Conservation (phyloP, 2,797 vertebrate species). For the Poeciliopsis gracilis region DNA sequence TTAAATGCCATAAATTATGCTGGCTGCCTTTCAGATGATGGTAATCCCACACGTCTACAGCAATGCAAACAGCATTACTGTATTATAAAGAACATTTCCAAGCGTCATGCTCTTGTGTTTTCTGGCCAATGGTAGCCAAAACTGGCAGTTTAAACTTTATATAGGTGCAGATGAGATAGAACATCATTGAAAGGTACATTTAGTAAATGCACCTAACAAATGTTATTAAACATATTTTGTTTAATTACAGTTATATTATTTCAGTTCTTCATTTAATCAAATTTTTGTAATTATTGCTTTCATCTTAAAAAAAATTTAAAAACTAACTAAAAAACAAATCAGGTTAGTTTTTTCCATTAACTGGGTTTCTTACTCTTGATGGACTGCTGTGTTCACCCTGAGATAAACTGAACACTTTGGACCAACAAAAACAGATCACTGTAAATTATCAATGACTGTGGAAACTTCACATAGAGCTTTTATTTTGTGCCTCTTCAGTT, state of each 20-base stretch:
- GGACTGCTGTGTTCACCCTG: not conserved
- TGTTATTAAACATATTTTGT: too few species aligned
- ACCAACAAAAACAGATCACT: not conserved
- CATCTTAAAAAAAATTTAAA: not conserved
- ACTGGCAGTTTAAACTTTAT: not conserved
- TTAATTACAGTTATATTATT: not conserved
- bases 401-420: not conserved
- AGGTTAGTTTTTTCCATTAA: not conserved
- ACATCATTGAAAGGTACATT: not conserved
- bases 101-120: too few species aligned
- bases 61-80: constrained; percentile 24
- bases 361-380: not conserved
- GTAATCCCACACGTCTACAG: constrained; percentile 8
- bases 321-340: not conserved
- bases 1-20: constrained; percentile 48
- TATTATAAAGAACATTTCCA: not conserved
- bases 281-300: not conserved
- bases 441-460: not conserved
- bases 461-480: not conserved
- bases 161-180: not conserved
- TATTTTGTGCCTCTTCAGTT: not conserved
- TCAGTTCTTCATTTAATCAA: not conserved
- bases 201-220: not conserved
- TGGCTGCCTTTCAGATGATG: constrained; percentile 43
- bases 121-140: not conserved